These are phyloP conservation scores for Chrysochloris asiatica DNA, from an alignment of 2,113 vertebrate genomes.

Conservation along the genomic window DNA sequence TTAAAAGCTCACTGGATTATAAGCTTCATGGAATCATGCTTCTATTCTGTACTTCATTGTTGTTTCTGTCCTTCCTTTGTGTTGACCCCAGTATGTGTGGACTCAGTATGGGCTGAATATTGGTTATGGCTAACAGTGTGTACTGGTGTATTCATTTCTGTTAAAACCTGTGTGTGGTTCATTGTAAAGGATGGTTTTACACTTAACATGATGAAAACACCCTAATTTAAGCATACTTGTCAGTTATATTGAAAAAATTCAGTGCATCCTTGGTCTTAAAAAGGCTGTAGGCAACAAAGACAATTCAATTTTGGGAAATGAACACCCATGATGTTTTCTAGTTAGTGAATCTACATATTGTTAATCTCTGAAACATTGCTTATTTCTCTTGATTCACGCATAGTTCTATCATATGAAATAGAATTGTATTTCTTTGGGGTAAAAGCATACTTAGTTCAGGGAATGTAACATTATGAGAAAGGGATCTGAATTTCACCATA, in stretches of 20 bases:
- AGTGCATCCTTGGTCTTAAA: neutral
- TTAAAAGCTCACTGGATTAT: neutral
- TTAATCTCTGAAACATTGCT: neutral
- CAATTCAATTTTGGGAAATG: neutral
- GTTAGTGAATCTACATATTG: neutral
- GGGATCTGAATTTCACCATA: neutral
- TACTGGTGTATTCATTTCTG: neutral
- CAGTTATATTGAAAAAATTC: neutral
- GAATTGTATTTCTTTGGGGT: neutral
- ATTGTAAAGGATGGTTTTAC: neutral
- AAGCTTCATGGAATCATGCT: neutral
- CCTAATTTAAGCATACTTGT: neutral
- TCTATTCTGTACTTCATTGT: neutral
- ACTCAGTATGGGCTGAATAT: neutral
- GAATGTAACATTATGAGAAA: slow-evolving; percentile 3
- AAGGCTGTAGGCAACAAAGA: neutral
- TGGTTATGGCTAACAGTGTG: too few relatives aligned
- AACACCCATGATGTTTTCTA: neutral
- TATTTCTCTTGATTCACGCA: neutral
- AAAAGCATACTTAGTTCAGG: slow-evolving; percentile 9
- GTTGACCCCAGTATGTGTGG: neutral
- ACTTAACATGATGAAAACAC: slow-evolving; percentile 4
- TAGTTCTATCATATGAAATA: neutral
- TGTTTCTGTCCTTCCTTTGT: neutral
- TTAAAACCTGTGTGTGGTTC: neutral